Conservation (phyloP, 2,888 invertebrate species). For the Tetragonisca angustula region DNA sequence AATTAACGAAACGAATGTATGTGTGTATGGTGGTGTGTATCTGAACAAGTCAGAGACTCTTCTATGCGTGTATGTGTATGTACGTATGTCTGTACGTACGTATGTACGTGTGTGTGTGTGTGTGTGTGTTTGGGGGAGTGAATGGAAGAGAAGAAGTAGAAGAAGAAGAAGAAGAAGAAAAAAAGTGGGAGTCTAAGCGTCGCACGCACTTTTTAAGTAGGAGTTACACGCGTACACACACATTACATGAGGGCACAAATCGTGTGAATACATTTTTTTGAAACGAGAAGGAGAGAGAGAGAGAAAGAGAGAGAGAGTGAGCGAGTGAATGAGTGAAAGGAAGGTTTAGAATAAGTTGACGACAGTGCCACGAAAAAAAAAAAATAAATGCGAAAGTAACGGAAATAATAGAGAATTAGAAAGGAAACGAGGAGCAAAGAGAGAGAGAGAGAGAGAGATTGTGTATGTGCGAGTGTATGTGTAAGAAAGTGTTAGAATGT, state of each 20-base stretch:
- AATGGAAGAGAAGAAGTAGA: neutral
- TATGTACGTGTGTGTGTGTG: neutral
- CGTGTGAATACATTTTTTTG: slow-evolving; percentile 30
- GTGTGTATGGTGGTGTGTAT: neutral
- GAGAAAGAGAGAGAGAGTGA: neutral
- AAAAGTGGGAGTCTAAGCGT: slow-evolving; percentile 17
- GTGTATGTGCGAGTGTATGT: too few relatives aligned
- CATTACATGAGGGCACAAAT: slow-evolving; percentile 34
- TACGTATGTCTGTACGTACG: fast-evolving
- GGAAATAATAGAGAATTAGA: slow-evolving; percentile 20
- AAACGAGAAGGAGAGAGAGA: neutral
- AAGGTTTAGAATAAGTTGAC: slow-evolving; percentile 37
- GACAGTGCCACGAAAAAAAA: slow-evolving; percentile 33
- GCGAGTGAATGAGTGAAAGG: neutral
- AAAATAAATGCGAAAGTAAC: slow-evolving; percentile 41
- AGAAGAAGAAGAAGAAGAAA: too few relatives aligned
- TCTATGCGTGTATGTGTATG: neutral
- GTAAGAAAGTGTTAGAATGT: neutral
- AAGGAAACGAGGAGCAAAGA: slow-evolving; percentile 14
- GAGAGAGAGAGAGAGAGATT: neutral
- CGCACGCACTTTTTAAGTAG: slow-evolving; percentile 49
- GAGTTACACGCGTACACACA: slow-evolving; percentile 31
- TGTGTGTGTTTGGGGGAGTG: neutral
- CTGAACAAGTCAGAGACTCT: neutral
- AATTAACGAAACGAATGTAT: slow-evolving; percentile 49